Percentiles rank a stretch among this genome's conserved stretches.
Conservation (phyloP, 2,797 vertebrate species). For the Semotilus atromaculatus region DNA sequence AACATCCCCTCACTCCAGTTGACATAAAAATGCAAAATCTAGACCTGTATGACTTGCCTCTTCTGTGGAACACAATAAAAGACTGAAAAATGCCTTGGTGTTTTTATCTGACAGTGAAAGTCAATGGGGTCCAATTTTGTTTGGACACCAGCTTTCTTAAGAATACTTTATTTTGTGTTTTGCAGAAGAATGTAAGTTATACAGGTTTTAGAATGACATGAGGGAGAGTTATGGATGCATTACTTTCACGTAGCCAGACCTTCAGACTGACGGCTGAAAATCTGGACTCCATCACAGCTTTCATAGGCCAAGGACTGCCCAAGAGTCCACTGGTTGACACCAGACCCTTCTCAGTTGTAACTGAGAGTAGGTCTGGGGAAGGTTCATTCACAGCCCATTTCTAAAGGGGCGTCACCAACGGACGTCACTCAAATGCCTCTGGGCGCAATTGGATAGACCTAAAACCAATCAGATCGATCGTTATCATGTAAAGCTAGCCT, state of each 20-base stretch:
- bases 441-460: no score
- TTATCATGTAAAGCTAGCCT: no score
- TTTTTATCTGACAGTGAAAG: background rate
- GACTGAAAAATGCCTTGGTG: no score
- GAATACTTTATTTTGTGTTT: background rate
- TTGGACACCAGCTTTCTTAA: background rate
- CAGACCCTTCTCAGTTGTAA: no score
- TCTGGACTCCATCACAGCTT: background rate
- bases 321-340: no score
- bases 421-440: no score
- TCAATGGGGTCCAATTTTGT: background rate
- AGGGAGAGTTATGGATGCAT: background rate
- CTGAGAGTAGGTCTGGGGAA: no score
- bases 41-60: background rate
- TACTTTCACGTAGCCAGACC: background rate
- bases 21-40: background rate
- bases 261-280: background rate
- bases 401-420: no score
- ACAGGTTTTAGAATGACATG: background rate
- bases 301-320: background rate
- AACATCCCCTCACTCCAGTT: background rate
- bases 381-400: no score
- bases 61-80: background rate
- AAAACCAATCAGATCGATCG: no score
- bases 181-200: background rate